These are phyloP conservation scores for Hypsopygia costalis DNA, from an alignment of 2,888 invertebrate genomes.

Conservation along the genomic window DNA sequence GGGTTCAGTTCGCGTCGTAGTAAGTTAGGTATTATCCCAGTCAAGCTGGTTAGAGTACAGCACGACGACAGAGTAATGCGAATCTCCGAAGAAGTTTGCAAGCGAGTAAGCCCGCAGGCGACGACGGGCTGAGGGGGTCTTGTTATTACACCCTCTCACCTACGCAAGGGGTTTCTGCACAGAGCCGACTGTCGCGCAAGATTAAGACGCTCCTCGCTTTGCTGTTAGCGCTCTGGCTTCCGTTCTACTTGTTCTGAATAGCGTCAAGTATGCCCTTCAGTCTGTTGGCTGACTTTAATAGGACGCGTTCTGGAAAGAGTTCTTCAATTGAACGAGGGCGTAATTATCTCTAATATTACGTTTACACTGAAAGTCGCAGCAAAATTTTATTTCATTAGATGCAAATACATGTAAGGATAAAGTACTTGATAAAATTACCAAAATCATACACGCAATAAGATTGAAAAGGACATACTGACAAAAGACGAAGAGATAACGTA, in stretches of 20 bases:
- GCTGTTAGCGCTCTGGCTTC: slow-evolving; percentile 62
- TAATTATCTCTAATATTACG: background rate
- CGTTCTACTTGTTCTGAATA: slow-evolving; percentile 52
- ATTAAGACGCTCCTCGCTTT: slow-evolving; percentile 71
- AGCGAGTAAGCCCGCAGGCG: slow-evolving; percentile 56
- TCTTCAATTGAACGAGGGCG: background rate
- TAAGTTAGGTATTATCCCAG: slow-evolving; percentile 60
- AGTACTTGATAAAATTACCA: slow-evolving; percentile 14
- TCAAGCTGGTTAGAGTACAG: slow-evolving; percentile 61
- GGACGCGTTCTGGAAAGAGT: slow-evolving; percentile 23
- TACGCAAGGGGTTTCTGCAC: slow-evolving; percentile 67
- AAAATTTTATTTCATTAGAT: background rate
- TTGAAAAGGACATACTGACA: slow-evolving; percentile 48
- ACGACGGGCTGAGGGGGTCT: slow-evolving; percentile 51
- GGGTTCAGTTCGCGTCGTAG: slow-evolving; percentile 50
- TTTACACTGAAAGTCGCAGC: background rate
- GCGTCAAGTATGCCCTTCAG: slow-evolving; percentile 41
- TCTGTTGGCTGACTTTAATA: slow-evolving; percentile 40
- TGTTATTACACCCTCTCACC: slow-evolving; percentile 79
- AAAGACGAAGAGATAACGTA: slow-evolving; percentile 52
- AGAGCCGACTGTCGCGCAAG: slow-evolving; percentile 65
- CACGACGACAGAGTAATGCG: slow-evolving; percentile 64
- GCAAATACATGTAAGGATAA: slow-evolving; percentile 1
- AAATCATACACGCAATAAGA: slow-evolving; percentile 28
- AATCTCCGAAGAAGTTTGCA: slow-evolving; percentile 67